Conservation (phyloP, 2,113 vertebrate species). For the Gracilinanus agilis region DNA sequence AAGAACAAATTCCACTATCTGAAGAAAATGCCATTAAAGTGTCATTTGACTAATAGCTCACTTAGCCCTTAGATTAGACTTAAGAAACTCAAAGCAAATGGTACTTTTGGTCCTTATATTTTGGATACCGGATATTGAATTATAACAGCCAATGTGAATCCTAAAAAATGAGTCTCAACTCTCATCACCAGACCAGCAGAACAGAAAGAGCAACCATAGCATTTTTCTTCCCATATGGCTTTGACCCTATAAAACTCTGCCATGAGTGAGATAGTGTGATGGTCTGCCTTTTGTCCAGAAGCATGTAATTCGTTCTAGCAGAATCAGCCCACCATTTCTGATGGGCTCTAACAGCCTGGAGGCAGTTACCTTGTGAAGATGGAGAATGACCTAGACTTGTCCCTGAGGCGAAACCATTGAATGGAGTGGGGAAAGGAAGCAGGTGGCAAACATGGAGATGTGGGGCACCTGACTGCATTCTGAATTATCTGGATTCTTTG, state of each 20-base stretch:
- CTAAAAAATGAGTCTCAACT: background rate
- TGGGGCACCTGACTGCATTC: conserved; percentile 13
- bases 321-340: background rate
- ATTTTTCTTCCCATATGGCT: background rate
- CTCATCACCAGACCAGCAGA: background rate
- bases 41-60: background rate
- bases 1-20: background rate
- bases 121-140: background rate
- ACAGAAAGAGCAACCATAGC: background rate
- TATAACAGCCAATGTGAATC: background rate
- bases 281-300: background rate
- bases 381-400: conserved; percentile 34
- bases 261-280: background rate
- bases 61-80: background rate
- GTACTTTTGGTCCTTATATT: background rate
- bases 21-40: background rate
- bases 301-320: background rate
- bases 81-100: background rate
- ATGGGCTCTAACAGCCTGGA: conserved; percentile 47
- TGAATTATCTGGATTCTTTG: conserved; percentile 29
- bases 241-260: background rate
- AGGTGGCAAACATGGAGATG: background rate
- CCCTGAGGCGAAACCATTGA: conserved; percentile 40
- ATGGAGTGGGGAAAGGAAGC: background rate
- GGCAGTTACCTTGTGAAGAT: conserved; percentile 3